These are phyloP conservation scores for Platichthys flesus DNA, from an alignment of 2,113 vertebrate genomes.

Conservation along the genomic window DNA sequence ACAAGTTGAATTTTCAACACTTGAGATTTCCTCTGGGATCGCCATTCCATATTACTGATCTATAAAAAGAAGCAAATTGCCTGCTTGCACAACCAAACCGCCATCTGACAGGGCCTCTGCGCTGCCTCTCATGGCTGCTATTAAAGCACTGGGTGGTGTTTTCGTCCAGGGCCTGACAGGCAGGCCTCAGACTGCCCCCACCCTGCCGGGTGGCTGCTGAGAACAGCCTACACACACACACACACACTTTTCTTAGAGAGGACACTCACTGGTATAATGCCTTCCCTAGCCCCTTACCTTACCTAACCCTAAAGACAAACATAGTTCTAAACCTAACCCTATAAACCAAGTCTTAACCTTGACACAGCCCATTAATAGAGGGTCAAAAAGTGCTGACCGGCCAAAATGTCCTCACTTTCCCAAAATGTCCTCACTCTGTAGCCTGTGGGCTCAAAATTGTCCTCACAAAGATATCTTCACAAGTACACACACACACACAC, in stretches of 20 bases:
- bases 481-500: neutral
- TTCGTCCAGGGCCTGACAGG: conserved; percentile 61
- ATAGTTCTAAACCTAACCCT: too few species aligned
- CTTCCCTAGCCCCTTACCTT: too few species aligned
- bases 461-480: too few species aligned
- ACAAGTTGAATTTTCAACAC: conserved; percentile 75
- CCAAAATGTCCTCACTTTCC: too few species aligned
- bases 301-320: too few species aligned
- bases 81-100: conserved; percentile 65
- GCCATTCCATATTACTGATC: conserved; percentile 72
- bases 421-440: too few species aligned
- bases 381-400: too few species aligned
- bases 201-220: conserved; percentile 52
- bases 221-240: conserved; percentile 24
- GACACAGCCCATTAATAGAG: too few species aligned
- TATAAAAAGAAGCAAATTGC: conserved; percentile 81
- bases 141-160: conserved; percentile 76
- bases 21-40: conserved; percentile 74
- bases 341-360: too few species aligned
- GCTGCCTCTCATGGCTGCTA: conserved; percentile 69
- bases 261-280: too few species aligned
- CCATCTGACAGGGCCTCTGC: conserved; percentile 67
- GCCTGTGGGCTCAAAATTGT: too few species aligned
- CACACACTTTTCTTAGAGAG: neutral
- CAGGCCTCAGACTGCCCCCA: conserved; percentile 61